Evolutionary conservation across 2,888 invertebrate genomes (phyloP).

Genomic region (Aleiodes alternator): DNA sequence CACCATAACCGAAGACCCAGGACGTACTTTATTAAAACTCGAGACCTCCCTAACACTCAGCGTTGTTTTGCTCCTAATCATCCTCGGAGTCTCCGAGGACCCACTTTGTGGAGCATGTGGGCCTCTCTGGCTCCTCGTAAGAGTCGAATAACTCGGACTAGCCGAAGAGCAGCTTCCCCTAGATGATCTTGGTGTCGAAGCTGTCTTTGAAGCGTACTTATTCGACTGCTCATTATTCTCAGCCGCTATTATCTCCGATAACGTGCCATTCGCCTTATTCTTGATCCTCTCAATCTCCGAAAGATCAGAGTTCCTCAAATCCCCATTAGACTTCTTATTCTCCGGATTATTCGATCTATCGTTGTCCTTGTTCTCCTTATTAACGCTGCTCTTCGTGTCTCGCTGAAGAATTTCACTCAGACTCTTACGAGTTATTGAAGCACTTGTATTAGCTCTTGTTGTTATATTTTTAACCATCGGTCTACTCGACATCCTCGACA

Average conservation of each 20-base stretch:
- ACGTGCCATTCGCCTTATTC: conserved; percentile 38
- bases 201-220: conserved; percentile 11
- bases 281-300: conserved; percentile 36
- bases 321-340: conserved; percentile 34
- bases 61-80: conserved; percentile 71
- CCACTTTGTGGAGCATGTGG: conserved; percentile 19
- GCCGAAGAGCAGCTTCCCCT: conserved; percentile 49
- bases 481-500: conserved; percentile 61
- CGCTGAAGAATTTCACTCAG: conserved; percentile 53
- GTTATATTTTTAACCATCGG: conserved; percentile 59
- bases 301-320: conserved; percentile 8
- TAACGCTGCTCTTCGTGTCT: conserved; percentile 55
- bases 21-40: conserved; percentile 59
- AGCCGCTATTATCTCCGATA: conserved; percentile 30
- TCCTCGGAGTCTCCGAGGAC: conserved; percentile 61
- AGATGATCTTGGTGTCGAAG: conserved; percentile 38
- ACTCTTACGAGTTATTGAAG: conserved; percentile 54
- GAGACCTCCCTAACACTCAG: conserved; percentile 63
- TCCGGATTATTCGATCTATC: conserved; percentile 38
- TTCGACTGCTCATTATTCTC: conserved; percentile 43
- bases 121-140: conserved; percentile 70
- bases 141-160: conserved; percentile 72
- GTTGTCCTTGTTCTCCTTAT: conserved; percentile 53
- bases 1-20: conserved; percentile 67
- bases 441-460: conserved; percentile 54